These are phyloP conservation scores for Uromys caudimaculatus DNA, from an alignment of 2,797 vertebrate species.

Conservation along the genomic window DNA sequence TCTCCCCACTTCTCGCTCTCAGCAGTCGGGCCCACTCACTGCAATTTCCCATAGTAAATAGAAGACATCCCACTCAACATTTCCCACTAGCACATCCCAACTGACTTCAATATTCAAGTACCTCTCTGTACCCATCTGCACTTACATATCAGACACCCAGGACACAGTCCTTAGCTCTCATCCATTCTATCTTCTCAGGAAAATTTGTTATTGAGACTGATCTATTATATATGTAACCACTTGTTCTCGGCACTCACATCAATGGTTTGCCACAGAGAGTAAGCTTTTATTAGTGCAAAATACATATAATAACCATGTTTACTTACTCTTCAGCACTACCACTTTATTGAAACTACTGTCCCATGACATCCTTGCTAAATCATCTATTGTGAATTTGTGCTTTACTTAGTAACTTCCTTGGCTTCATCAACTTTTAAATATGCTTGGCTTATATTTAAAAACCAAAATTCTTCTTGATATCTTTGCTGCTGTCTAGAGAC, in stretches of 20 bases:
- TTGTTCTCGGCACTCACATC: neutral
- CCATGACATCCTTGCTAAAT: neutral
- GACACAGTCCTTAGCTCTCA: neutral
- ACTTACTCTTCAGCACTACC: neutral
- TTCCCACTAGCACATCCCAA: neutral
- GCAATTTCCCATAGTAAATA: neutral
- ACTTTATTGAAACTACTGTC: slow-evolving; percentile 10
- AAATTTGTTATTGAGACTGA: slow-evolving; percentile 25
- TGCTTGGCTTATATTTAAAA: slow-evolving; percentile 33
- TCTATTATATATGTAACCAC: slow-evolving; percentile 29
- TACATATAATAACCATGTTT: slow-evolving; percentile 17
- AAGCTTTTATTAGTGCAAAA: slow-evolving; percentile 33
- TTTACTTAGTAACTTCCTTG: slow-evolving; percentile 5
- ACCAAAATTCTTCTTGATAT: neutral
- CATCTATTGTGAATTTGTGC: neutral
- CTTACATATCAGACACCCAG: neutral
- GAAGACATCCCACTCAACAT: neutral
- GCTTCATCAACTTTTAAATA: slow-evolving; percentile 19
- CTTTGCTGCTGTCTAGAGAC: slow-evolving; percentile 17
- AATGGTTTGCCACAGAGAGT: slow-evolving; percentile 30
- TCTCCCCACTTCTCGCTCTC: neutral
- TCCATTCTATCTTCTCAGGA: slow-evolving; percentile 4
- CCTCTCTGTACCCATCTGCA: neutral
- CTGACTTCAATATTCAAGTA: neutral
- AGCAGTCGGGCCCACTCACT: neutral